Evolutionary conservation across 2,797 vertebrate species (phyloP).

Genomic region (Caiman crocodilus): DNA sequence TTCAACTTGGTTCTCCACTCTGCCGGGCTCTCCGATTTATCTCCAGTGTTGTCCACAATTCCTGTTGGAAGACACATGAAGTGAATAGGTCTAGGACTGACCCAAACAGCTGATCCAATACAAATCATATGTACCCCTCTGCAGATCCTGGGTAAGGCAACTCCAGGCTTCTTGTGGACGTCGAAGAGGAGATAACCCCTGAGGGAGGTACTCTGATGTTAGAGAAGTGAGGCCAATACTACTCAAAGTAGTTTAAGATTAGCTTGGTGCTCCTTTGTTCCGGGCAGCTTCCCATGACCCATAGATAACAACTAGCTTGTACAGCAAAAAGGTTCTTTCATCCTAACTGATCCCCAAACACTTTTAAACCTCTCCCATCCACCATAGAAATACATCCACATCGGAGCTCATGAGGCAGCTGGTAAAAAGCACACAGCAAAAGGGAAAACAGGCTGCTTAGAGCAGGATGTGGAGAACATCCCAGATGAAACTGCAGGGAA

Average conservation of each 20-base stretch:
- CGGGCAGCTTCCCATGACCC: not conserved
- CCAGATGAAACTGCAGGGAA: not conserved
- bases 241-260: slow-evolving; percentile 19
- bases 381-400: not conserved
- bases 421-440: not conserved
- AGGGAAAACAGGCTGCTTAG: not conserved
- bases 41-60: slow-evolving; percentile 2
- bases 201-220: not conserved
- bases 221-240: slow-evolving; percentile 28
- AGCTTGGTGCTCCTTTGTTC: not conserved
- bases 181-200: not conserved
- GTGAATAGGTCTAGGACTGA: not conserved
- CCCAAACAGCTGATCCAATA: slow-evolving; percentile 14
- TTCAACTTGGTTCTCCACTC: slow-evolving; percentile 83
- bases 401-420: not conserved
- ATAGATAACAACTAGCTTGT: not conserved
- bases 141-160: not conserved
- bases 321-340: not conserved
- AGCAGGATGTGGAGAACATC: not conserved
- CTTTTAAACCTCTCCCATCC: not conserved
- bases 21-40: slow-evolving; percentile 78
- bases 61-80: not conserved
- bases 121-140: slow-evolving; percentile 13
- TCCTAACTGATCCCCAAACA: not conserved
- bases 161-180: not conserved